Base-by-base conservation (phyloP, 2,888 invertebrate genomes). In the Halictus ligatus region DNA sequence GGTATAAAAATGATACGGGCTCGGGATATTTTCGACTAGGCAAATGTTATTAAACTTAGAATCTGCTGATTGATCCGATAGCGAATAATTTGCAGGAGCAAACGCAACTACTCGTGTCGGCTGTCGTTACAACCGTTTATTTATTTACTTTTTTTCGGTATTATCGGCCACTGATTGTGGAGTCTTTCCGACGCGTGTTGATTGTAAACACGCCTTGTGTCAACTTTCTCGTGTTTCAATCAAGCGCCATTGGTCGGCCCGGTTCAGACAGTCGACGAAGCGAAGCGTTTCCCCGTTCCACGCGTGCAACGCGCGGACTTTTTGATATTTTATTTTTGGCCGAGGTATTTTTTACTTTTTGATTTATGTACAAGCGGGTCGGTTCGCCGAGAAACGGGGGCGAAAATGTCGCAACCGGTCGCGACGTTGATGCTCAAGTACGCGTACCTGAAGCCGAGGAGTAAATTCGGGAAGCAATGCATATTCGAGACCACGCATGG, bases 401-500 rank as follows among this genome's bases (percentile, higher is more conserved):
- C 21, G 40, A 43, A 74, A 35, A 50, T 74, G 35, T 0, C 50
- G 50, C 18, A 50, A 74, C 15, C 35, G n/a, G 35, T 21, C 18
- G 5, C 79, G 18, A 88, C 60, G 78, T 96, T 96, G 96, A 96
- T 96, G 89, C 92, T 96, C 35, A 95, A 95, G 88, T 96, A 96
- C 92, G 95, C 96, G 25, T 98, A 97, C 93, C 96, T 97, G 85
- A 97, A 96, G 94, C 97, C 96, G 89, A 96, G 98, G 69, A 96
- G 96, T 88, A 96, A 97, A 86, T 98, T 97, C 94, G 98, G 98
- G 0, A 96, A 96, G 89, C 97, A 97, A 92, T 97, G 97, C 76
- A 94, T 96, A 74, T 98, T 98, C 93, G 96, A 96, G 96, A 96
- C 92, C 97, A 97, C n/a, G 85, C 0, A 6, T 0, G 6, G 92